Conservation (phyloP, 2,113 vertebrate genomes). For the Desmodus rotundus region DNA sequence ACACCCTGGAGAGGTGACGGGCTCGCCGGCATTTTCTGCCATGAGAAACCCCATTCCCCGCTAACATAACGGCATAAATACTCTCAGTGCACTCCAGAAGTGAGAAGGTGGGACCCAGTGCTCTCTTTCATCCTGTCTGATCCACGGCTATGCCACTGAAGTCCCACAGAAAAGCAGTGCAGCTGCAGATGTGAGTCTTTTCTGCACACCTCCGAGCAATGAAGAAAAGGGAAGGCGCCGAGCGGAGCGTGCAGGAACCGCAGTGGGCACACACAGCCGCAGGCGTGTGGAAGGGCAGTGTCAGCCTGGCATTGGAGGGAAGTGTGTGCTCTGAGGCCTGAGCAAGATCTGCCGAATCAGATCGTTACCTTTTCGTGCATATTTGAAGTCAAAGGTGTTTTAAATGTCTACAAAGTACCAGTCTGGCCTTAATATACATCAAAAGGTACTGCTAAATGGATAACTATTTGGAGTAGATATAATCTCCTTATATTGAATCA, state of each 20-base stretch:
- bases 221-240: neutral
- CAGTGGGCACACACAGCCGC: neutral
- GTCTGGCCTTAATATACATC: neutral
- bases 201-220: neutral
- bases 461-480: neutral
- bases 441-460: neutral
- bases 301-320: neutral
- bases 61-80: neutral
- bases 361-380: neutral
- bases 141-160: rapidly evolving
- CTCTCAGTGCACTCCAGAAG: neutral
- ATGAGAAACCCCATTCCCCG: neutral
- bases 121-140: neutral
- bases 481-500: neutral
- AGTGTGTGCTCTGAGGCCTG: rapidly evolving
- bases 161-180: neutral
- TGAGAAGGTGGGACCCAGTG: rapidly evolving
- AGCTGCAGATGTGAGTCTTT: neutral
- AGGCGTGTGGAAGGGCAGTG: neutral
- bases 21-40: neutral
- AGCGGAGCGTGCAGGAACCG: neutral
- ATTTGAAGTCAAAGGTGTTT: neutral
- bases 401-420: neutral
- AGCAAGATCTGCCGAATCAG: neutral
- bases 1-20: neutral